Conservation (phyloP, 2,113 vertebrate genomes). For the Pangasianodon gigas region DNA sequence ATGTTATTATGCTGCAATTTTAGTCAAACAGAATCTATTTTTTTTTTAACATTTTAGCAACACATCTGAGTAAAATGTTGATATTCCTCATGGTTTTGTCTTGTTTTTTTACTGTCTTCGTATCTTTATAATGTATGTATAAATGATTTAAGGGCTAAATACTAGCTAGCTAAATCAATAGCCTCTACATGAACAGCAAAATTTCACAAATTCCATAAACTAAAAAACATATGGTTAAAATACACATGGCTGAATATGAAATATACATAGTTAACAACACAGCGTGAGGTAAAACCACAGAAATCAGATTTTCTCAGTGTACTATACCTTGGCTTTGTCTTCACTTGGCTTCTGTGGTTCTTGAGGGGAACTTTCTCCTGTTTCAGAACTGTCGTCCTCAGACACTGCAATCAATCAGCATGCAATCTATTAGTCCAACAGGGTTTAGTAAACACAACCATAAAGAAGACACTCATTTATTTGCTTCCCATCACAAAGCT, state of each 20-base stretch:
- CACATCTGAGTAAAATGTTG: not conserved
- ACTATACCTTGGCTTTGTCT: conserved; percentile 70
- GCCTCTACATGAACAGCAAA: not conserved
- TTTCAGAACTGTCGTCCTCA: conserved; percentile 72
- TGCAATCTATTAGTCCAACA: conserved; percentile 9
- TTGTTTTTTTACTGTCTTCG: not conserved
- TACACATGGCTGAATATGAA: not conserved
- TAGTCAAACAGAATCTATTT: not conserved
- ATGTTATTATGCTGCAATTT: not conserved
- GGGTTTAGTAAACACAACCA: conserved; percentile 7
- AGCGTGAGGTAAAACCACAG: not conserved
- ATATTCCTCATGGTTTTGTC: not conserved
- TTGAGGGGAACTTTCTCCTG: conserved; percentile 63
- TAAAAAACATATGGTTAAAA: not conserved
- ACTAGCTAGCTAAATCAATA: not conserved
- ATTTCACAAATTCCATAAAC: too few relatives aligned
- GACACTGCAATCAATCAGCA: conserved; percentile 67
- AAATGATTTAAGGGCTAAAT: not conserved
- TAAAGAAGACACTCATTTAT: not conserved
- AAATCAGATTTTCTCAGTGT: not conserved
- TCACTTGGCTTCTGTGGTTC: conserved; percentile 66
- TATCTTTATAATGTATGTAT: not conserved
- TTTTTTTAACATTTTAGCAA: not conserved
- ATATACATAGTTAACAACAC: not conserved
- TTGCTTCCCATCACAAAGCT: not conserved